Base-by-base conservation (phyloP, 23 tunicate species). In the Botrylloides violaceus region DNA sequence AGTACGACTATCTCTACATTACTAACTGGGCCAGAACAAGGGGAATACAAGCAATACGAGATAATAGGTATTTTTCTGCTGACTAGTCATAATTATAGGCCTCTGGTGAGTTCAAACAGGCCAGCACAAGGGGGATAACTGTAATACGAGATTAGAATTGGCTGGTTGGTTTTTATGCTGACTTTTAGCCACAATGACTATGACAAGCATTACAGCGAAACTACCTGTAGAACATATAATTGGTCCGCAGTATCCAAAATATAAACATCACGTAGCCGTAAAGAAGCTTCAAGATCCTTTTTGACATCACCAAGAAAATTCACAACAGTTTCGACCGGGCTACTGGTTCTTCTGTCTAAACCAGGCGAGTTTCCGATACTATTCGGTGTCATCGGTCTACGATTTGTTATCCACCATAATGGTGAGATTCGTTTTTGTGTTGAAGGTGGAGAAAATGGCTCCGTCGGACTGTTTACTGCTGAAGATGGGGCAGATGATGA, bases 311-410 rank as follows among this genome's bases (percentile, higher is more conserved):
- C 92, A 34, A 84, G 56, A 18, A 78, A 33, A 58, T 73, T 84
- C 15, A 84, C 92, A n/a, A 84, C 65, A 1, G 79, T 58, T 1
- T 79, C 75, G 0, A 84, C 92, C 7, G 92, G 92, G 26, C 92
- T 84, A 28, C 92, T 84, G 25, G 66, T 68, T 68, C 37, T 68
- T 19, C 74, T 39, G 24, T 43, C 74, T 56, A 68, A 18, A 0
- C 20, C 58, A 38, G 74, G 74, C 6, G 74, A 68, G 19, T 43
- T 43, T 4, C 58, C 56, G 20, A 59, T 25, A 60, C 55, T 71
- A 49, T 66, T 59, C 4, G 77, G 37, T 0, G 33, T 35, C 0
- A 53, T 32, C 32, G 78, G 37, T 32, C 77, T 61, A 43, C 60
- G 65, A 19, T 59, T 70, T 19, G 82, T 49, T 47, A 71, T 77